Evolutionary conservation across 2,797 vertebrate species (phyloP), one percentile per base, ranked within the genome.

Genomic region (Oreochromis mossambicus): DNA sequence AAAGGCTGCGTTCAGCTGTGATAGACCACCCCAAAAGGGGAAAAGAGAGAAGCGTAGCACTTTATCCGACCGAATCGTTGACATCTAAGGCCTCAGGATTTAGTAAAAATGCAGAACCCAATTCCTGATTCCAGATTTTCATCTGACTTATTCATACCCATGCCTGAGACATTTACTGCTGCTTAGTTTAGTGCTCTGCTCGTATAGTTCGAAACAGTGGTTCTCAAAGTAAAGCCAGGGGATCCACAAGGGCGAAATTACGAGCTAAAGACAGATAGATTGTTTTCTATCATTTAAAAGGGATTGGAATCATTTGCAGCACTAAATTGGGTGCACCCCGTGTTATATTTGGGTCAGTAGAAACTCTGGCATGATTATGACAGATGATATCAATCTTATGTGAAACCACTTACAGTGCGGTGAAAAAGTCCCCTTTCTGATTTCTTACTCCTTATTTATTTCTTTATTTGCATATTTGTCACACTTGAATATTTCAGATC

Each of bases 41-140:
- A 92, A 94, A 93, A 94, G 78, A 88, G 81, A 88, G 81, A 91
- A 85, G 88, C 85, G 14, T 76, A 88, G 56, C 86, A 76, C 88
- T 90, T 89, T 79, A 87, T 91, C 90, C 83, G 87, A 86, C 87
- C 89, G 88, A 90, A 91, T 92, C 86, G 85, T 89, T 92, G 89
- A 94, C 90, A 91, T 95, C 94, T 96, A 96, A 95, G 96, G 96
- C 95, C 92, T 95, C 94, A 85, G 88, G 94, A 93, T 94, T 91
- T 95, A 85, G 89, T 93, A 91, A 91, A 95, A 95, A 94, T 88
- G 86, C 89, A 90, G 79, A 87, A 89, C 92, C 86, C 83, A 89
- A 85, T 87, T 86, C 83, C 84, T 77, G 46, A 87, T 84, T 87
- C 68, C 78, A 83, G 82, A 88, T 88, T 90, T 91, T 84, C 78